These are phyloP conservation scores for Suillia variegata DNA, from an alignment of 2,888 invertebrate genomes.

Conservation along the genomic window DNA sequence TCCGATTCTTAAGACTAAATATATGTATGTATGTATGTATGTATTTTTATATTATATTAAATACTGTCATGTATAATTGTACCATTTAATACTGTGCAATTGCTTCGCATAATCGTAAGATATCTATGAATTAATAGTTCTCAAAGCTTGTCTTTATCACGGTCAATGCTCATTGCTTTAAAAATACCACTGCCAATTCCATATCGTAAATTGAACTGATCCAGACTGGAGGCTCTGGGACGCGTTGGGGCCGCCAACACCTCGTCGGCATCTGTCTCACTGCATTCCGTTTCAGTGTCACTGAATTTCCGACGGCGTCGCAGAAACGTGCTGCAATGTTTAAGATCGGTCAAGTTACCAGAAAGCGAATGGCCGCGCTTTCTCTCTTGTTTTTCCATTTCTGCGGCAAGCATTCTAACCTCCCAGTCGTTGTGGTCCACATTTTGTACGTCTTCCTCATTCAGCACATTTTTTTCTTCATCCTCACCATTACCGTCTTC, in stretches of 20 bases:
- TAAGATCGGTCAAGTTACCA: slow-evolving; percentile 47
- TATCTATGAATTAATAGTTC: slow-evolving; percentile 39
- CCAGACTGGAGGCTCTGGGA: slow-evolving; percentile 57
- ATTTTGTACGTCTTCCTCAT: slow-evolving; percentile 26
- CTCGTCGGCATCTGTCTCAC: slow-evolving; percentile 51
- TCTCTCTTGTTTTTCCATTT: slow-evolving; percentile 68
- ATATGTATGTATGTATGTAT: slow-evolving; percentile 18
- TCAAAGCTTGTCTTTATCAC: slow-evolving; percentile 61
- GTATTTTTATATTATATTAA: slow-evolving; percentile 8
- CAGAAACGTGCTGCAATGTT: slow-evolving; percentile 44
- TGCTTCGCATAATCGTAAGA: slow-evolving; percentile 30
- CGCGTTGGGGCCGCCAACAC: slow-evolving; percentile 29
- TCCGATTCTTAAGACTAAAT: not conserved
- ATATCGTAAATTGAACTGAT: slow-evolving; percentile 57
- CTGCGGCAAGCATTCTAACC: slow-evolving; percentile 77
- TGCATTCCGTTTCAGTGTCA: slow-evolving; percentile 57
- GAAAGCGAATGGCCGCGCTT: slow-evolving; percentile 52
- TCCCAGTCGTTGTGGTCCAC: slow-evolving; percentile 72
- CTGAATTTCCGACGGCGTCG: slow-evolving; percentile 55
- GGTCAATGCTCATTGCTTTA: slow-evolving; percentile 61
- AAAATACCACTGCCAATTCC: slow-evolving; percentile 55
- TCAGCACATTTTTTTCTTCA: too few species aligned
- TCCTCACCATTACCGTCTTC: slow-evolving; percentile 51
- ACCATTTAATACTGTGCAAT: slow-evolving; percentile 37
- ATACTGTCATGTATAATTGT: slow-evolving; percentile 27